Evolutionary conservation across 2,113 vertebrate genomes (phyloP).

Genomic region (Speoplatyrhinus poulsoni): DNA sequence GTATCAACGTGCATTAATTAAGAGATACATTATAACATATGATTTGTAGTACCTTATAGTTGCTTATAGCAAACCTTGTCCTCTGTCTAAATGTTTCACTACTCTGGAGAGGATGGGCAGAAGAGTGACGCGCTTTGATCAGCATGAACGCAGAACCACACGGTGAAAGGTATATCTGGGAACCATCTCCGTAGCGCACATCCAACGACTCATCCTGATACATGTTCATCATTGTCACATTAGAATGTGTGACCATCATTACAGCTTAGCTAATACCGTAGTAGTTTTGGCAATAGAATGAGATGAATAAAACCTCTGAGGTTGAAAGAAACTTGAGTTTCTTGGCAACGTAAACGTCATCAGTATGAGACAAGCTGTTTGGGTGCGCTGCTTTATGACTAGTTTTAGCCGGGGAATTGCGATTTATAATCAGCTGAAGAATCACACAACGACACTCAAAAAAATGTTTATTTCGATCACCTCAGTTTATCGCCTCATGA

Average conservation of each 20-base stretch:
- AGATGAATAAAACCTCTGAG: no score
- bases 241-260: conserved; percentile 34
- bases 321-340: no score
- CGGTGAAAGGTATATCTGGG: conserved; percentile 80
- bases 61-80: conserved; percentile 82
- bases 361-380: neutral
- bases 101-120: conserved; percentile 74
- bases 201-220: conserved; percentile 84
- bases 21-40: neutral
- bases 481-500: no score
- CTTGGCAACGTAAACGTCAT: neutral
- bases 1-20: neutral
- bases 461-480: no score
- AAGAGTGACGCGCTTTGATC: conserved; percentile 58
- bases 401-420: neutral
- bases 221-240: conserved; percentile 74
- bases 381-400: neutral
- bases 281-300: no score
- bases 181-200: conserved; percentile 72
- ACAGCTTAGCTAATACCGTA: no score
- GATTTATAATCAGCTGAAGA: neutral
- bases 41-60: conserved; percentile 73
- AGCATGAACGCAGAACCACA: conserved; percentile 86
- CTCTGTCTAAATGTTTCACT: conserved; percentile 76
- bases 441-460: no score